Base-by-base conservation (phyloP, 2,797 vertebrate genomes). In the Xenopus petersii region DNA sequence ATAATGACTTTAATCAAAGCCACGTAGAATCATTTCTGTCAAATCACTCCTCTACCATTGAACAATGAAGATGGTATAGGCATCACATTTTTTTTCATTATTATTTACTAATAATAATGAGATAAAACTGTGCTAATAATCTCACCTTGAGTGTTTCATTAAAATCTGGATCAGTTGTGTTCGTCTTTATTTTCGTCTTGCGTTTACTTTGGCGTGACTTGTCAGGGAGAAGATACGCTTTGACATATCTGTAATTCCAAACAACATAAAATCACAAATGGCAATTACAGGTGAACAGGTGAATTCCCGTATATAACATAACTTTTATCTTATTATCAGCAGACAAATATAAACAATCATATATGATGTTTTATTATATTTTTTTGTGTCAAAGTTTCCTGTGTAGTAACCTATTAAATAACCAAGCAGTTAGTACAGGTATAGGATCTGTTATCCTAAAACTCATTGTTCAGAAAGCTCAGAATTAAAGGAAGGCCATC, bases 171-270 rank as follows among this genome's bases (percentile, higher is more conserved):
- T 94, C 94, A 64, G 89, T 95, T 85, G 87, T 93, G 88, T 95
- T 98, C 81, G 87, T 88, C 87, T 95, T 97, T 83, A 98, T 93
- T 89, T 94, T 94, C 70, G 97, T 98, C 91, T 99, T 99, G 81
- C 97, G 92, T 83, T 99, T 99, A 81, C 93, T 98, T 84, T 96
- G 97, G 58, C 95, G 92, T 24, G 96, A 98, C 26, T 86, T 97
- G 75, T 98, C 97, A 10, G 97, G 97, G 80, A 99, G 91, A 56
- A 99, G 94, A 85, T 99, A 99, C 0, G 94, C 89, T 91, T 98
- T 99, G 81, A 99, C 95, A 36, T 99, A 99, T 0, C 97, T 99
- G 87, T 47, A 84, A 80, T 36, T 16, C 79, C 51, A 80, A 70
- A 74, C 26, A 30, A 5, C n/a, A 16, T 4, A 16, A 56, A 2